A percentile compares a stretch with the other conserved stretches of the same genome.
phyloP scores from a whole-genome alignment of 1,140 invertebrate genomes.

The Bathynomus jamesi region DNA sequence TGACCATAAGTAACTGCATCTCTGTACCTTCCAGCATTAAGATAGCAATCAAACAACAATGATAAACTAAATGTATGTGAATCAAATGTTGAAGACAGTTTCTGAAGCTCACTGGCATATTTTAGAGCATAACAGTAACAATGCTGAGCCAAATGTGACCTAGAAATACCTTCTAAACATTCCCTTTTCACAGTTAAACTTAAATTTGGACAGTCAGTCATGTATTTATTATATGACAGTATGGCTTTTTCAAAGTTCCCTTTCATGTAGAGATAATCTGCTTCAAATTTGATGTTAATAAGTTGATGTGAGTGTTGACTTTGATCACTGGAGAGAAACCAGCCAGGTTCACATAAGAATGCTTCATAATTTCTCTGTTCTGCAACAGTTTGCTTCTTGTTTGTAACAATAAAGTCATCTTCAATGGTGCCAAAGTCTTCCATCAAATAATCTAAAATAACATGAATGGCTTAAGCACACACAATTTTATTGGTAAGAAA shows the following conservation, averaged over 20 bases:
- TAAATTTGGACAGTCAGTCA: neutral
- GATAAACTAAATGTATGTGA: conserved; percentile 20
- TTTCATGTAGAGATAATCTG: conserved; percentile 20
- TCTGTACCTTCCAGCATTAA: conserved; percentile 2
- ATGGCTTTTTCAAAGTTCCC: conserved; percentile 11
- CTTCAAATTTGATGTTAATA: conserved; percentile 11
- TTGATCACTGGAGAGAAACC: conserved; percentile 10
- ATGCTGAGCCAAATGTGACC: conserved; percentile 6
- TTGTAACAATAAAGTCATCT: conserved; percentile 16
- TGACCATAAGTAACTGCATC: conserved; percentile 12
- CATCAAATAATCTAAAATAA: too few species aligned
- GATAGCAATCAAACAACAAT: conserved; percentile 12
- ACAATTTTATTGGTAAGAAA: too few species aligned
- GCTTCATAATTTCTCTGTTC: conserved; percentile 13
- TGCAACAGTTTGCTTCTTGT: neutral
- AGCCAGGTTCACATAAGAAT: conserved; percentile 10
- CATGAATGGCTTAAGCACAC: neutral
- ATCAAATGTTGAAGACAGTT: conserved; percentile 14
- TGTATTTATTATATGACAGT: conserved; percentile 11
- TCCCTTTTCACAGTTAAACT: conserved; percentile 11
- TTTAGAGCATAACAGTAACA: conserved; percentile 1
- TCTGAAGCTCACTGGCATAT: conserved; percentile 17
- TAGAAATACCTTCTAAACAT: conserved; percentile 17
- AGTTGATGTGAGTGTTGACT: conserved; percentile 11
- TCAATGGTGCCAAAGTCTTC: conserved; percentile 20